These are phyloP conservation scores for Perizoma affinitatum DNA, from an alignment of 2,888 invertebrate species.

Conservation along the genomic window DNA sequence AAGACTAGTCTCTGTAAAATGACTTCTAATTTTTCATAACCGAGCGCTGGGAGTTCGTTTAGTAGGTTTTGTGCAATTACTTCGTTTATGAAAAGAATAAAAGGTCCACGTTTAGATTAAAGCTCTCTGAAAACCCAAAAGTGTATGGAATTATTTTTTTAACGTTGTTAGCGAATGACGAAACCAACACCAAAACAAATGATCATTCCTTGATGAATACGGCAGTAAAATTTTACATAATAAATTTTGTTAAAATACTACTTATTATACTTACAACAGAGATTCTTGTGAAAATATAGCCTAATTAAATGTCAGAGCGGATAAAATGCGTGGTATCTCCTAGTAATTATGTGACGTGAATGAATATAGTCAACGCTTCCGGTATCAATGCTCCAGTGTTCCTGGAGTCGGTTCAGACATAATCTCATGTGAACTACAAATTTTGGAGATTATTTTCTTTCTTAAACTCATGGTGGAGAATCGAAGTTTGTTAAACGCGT, in stretches of 20 bases:
- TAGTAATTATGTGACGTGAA: background rate
- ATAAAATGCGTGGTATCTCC: background rate
- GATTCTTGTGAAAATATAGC: background rate
- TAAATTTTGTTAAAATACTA: background rate
- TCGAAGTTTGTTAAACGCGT: no score
- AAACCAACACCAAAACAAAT: background rate
- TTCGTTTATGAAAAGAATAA: conserved; percentile 13
- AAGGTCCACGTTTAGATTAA: conserved; percentile 10
- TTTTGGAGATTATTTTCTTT: no score
- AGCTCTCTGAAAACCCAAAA: background rate
- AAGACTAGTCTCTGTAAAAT: conserved; percentile 34
- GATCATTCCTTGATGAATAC: no score
- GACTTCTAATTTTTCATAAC: conserved; percentile 33
- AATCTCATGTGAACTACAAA: no score
- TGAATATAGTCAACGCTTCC: background rate
- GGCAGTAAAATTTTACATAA: background rate
- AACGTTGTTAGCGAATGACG: background rate
- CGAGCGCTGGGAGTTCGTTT: conserved; percentile 18
- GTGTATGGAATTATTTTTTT: background rate
- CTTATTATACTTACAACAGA: no score
- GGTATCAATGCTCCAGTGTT: conserved; percentile 4
- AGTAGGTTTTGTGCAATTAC: conserved; percentile 20
- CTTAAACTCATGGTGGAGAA: no score
- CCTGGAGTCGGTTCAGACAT: background rate
- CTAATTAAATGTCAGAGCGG: conserved; percentile 1